phyloP scores from a whole-genome alignment of 2,888 invertebrate genomes.

The Podabrus alpinus region DNA sequence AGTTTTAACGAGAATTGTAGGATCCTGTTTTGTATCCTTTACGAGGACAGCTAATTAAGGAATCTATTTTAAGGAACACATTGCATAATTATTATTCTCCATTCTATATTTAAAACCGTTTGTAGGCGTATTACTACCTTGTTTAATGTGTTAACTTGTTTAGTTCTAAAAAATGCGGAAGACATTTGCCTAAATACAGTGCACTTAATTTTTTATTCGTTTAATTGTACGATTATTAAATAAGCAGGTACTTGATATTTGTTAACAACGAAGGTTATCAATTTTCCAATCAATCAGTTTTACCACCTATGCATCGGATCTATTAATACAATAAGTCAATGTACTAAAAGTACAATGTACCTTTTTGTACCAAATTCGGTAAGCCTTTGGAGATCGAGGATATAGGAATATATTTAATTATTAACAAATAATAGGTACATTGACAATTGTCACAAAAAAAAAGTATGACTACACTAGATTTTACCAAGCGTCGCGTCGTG shows the following conservation, averaged over 20 bases:
- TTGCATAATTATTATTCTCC: not conserved
- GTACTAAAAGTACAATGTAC: not conserved
- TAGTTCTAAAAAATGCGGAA: not conserved
- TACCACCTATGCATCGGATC: not conserved
- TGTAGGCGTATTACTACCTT: not conserved
- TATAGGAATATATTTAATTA: too few species aligned
- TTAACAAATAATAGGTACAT: too few species aligned
- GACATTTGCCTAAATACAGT: not conserved
- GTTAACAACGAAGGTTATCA: not conserved
- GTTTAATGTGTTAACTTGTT: not conserved
- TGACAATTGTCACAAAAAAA: too few species aligned
- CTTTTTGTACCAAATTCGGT: not conserved
- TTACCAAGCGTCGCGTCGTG: not conserved
- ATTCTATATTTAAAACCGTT: not conserved
- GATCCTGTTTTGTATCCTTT: slow-evolving; percentile 2
- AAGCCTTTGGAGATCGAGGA: not conserved
- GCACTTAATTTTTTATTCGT: not conserved
- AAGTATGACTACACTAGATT: too few species aligned
- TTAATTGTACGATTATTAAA: not conserved
- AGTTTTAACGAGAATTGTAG: not conserved
- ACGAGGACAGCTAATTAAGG: not conserved
- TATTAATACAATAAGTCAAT: not conserved
- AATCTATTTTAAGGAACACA: not conserved
- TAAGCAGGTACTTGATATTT: not conserved
- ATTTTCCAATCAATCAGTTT: not conserved